phyloP scores from a whole-genome alignment of 2,888 invertebrate species.

The Argynnis bischoffii region DNA sequence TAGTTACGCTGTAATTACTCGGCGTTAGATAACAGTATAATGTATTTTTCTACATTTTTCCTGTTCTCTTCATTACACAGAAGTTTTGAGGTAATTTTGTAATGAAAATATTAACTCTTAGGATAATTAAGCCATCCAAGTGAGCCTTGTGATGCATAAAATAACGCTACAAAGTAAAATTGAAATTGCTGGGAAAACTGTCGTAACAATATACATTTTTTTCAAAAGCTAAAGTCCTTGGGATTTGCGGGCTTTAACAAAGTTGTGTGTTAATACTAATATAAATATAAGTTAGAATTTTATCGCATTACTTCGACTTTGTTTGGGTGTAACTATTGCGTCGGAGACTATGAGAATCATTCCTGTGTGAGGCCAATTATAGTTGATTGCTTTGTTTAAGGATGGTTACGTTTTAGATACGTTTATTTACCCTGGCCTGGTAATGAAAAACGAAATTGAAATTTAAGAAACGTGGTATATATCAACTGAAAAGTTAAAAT shows the following conservation, averaged over 20 bases:
- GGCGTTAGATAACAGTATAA: not conserved
- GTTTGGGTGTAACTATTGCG: too few relatives aligned
- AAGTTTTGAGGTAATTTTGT: not conserved
- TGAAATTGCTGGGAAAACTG: constrained; percentile 26
- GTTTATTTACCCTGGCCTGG: too few relatives aligned
- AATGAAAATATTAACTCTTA: not conserved
- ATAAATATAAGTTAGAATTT: not conserved
- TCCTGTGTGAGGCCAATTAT: too few relatives aligned
- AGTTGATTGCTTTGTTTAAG: too few relatives aligned
- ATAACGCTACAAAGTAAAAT: constrained; percentile 10
- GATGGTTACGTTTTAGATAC: too few relatives aligned
- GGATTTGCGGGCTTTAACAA: constrained; percentile 13
- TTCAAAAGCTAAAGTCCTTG: constrained; percentile 11
- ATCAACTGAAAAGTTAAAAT: too few relatives aligned
- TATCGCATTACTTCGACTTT: too few relatives aligned
- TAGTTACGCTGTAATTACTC: not conserved
- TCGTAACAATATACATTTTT: constrained; percentile 18
- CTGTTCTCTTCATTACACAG: not conserved
- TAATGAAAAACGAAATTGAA: too few relatives aligned
- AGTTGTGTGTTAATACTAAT: constrained; percentile 10
- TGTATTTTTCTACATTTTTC: not conserved
- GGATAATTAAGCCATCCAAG: constrained; percentile 4
- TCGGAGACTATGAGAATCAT: too few relatives aligned
- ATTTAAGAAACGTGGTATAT: too few relatives aligned
- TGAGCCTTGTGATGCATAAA: constrained; percentile 10